phyloP scores from a whole-genome alignment of 2,113 vertebrate species.

The Steatornis caripensis region DNA sequence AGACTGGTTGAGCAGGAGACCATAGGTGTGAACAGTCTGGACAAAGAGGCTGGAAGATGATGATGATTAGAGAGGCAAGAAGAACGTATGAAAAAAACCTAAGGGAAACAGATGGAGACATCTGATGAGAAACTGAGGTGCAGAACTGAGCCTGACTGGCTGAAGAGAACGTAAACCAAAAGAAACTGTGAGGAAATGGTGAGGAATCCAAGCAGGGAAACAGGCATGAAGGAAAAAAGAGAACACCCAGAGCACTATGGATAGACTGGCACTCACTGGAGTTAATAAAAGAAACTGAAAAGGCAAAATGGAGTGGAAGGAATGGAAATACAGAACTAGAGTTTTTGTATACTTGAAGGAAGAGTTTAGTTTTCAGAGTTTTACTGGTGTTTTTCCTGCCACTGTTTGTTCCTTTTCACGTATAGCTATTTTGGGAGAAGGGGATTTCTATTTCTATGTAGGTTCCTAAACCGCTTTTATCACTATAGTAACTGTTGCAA shows the following conservation, averaged over 20 bases:
- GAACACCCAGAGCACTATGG: not conserved
- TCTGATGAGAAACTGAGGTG: not conserved
- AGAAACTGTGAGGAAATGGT: not conserved
- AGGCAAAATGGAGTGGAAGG: not conserved
- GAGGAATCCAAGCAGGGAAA: not conserved
- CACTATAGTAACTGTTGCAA: constrained; percentile 19
- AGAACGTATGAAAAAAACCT: not conserved
- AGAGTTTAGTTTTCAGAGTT: not conserved
- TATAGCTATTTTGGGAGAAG: constrained; percentile 7
- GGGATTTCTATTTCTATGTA: constrained; percentile 39
- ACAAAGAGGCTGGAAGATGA: not conserved
- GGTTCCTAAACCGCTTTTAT: not conserved
- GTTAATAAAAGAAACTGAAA: not conserved
- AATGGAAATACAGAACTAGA: not conserved
- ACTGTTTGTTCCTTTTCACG: not conserved
- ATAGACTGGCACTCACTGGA: not conserved
- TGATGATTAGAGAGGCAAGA: not conserved
- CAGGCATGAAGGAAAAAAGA: not conserved
- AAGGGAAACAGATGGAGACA: not conserved
- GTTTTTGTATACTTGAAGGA: not conserved
- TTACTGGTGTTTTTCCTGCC: constrained; percentile 1
- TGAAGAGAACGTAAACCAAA: not conserved
- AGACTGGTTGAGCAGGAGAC: not conserved
- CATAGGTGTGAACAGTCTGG: not conserved
- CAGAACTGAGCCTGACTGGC: not conserved